A percentile compares a stretch with the other conserved stretches of the same genome.
Evolutionary conservation across 2,113 vertebrate species (phyloP).

Genomic region (Salminus brasiliensis): DNA sequence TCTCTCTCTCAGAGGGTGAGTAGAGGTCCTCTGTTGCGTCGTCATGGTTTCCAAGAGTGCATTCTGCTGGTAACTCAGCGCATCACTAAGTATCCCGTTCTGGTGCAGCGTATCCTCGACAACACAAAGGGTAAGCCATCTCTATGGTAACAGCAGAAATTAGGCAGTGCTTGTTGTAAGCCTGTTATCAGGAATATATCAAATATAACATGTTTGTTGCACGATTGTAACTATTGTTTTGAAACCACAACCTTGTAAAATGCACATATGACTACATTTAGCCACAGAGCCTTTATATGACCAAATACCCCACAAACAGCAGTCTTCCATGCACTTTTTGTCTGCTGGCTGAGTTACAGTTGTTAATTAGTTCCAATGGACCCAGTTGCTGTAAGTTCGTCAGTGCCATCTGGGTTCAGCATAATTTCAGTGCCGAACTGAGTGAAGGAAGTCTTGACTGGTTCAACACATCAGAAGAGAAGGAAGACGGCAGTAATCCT

Average conservation of each 20-base stretch:
- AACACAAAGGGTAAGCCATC: slow-evolving; percentile 83
- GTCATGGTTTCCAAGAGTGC: slow-evolving; percentile 92
- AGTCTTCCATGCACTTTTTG: background rate
- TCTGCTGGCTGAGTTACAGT: background rate
- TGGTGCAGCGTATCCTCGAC: slow-evolving; percentile 86
- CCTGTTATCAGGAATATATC: background rate
- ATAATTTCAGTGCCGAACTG: background rate
- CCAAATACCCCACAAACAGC: too few relatives aligned
- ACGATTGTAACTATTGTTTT: background rate
- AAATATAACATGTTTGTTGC: background rate
- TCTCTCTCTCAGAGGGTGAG: slow-evolving; percentile 77
- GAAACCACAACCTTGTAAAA: background rate
- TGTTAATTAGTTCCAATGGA: background rate
- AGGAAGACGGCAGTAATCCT: too few relatives aligned
- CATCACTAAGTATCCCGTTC: slow-evolving; percentile 93
- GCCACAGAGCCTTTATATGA: background rate
- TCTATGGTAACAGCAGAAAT: slow-evolving; percentile 19
- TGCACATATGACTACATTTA: background rate
- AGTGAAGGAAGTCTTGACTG: background rate
- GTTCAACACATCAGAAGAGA: background rate
- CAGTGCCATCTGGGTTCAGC: background rate
- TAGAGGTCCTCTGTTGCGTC: slow-evolving; percentile 80
- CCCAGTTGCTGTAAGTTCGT: background rate
- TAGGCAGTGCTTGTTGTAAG: background rate
- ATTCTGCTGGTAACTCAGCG: slow-evolving; percentile 92